Evolutionary conservation across 2,888 invertebrate genomes (phyloP), one percentile per base, ranked within the genome.

Genomic region (Hermaeophaga mercurialis): DNA sequence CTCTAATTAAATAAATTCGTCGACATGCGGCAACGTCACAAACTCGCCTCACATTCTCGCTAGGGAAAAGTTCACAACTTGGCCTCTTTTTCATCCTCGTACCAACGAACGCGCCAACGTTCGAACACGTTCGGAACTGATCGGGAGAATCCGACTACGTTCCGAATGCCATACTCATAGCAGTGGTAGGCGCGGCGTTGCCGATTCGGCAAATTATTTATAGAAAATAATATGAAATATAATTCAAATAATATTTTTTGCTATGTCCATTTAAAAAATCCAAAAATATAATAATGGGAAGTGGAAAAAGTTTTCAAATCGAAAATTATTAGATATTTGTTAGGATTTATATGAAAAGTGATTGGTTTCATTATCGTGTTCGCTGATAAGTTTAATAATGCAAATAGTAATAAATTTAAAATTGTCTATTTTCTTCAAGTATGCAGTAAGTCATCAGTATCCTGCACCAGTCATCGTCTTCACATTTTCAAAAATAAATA

Each of bases 11-110:
- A 14, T 9, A 39, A 3, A 39, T 7, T 11, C 19, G 39, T 39
- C n/a, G 7, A 11, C 7, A 48, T 9, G 17, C 34, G 54, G 56
- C 61, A 56, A 70, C 72, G 69, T 66, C 9, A 52, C 70, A 70
- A 39, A 39, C 70, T 72, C 68, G 69, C 67, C 71, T 66, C 69
- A 70, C 70, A 28, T 9, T 9, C 9, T 38, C 69, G 72, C 66
- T 66, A 69, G 71, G 66, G 73, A 73, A 75, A 74, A 75, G 74
- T 75, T 75, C 74, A 73, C 67, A 68, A 70, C 60, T 69, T 75
- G 75, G 75, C 76, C 76, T 77, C 76, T 75, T 76, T 77, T 75
- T 69, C 66, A 54, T 48, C 53, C 18, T 19, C 36, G 60, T 48
- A 50, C 57, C 54, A 59, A 58, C 53, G 50, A 58, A 57, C 54